Conservation (phyloP, 2,888 invertebrate species). For the Melieria picta region DNA sequence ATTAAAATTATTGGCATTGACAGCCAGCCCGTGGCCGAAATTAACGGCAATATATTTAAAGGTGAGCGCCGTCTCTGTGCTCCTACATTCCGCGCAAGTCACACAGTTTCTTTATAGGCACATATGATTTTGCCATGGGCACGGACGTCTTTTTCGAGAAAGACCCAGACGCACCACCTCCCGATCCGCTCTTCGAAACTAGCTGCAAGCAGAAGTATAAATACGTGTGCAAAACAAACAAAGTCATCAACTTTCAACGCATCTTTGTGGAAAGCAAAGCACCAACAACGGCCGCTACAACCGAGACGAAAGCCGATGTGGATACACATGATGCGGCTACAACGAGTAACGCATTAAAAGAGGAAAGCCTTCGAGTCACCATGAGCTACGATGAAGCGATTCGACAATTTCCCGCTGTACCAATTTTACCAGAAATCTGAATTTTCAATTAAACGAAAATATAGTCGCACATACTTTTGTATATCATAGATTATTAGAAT, state of each 20-base stretch:
- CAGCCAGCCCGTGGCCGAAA: slow-evolving; percentile 73
- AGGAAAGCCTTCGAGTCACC: slow-evolving; percentile 46
- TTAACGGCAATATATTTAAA: slow-evolving; percentile 74
- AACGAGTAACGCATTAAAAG: slow-evolving; percentile 26
- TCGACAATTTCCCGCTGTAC: slow-evolving; percentile 47
- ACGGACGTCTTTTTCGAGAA: slow-evolving; percentile 80
- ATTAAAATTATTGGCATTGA: slow-evolving; percentile 72
- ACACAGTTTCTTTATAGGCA: slow-evolving; percentile 66
- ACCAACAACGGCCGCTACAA: slow-evolving; percentile 27
- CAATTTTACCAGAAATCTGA: not conserved
- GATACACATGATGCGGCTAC: slow-evolving; percentile 12
- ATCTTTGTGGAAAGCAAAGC: slow-evolving; percentile 69
- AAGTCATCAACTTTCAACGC: slow-evolving; percentile 74
- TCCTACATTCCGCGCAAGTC: not conserved
- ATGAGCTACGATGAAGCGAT: slow-evolving; percentile 61
- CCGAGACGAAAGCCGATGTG: slow-evolving; percentile 30
- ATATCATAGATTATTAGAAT: not conserved
- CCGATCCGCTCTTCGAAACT: slow-evolving; percentile 70
- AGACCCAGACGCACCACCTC: slow-evolving; percentile 66
- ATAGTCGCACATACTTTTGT: not conserved
- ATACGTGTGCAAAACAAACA: slow-evolving; percentile 73
- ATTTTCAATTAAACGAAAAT: slow-evolving; percentile 5
- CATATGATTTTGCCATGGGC: slow-evolving; percentile 75
- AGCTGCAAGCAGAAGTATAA: slow-evolving; percentile 70
- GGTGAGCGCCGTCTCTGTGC: slow-evolving; percentile 59